Conservation (phyloP, 1,140 invertebrate species). For the Leptinotarsa undecemlineata region DNA sequence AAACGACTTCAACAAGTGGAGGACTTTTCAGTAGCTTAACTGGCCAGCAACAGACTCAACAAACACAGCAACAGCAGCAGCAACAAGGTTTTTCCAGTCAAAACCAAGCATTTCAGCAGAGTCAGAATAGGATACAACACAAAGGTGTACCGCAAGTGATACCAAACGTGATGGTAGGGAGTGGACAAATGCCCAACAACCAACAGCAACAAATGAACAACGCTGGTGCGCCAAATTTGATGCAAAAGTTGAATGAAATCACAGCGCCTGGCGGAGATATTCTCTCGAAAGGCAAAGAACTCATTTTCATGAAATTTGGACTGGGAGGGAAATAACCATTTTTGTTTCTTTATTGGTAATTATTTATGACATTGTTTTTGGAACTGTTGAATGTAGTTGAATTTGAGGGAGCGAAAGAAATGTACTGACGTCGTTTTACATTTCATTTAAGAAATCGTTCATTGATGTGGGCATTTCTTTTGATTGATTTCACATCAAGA, state of each 20-base stretch:
- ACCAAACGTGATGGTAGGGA: slow-evolving; percentile 59
- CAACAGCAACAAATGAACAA: slow-evolving; percentile 55
- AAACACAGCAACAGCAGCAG: slow-evolving; percentile 45
- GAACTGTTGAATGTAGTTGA: slow-evolving; percentile 25
- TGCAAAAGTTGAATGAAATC: slow-evolving; percentile 82
- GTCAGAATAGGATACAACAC: slow-evolving; percentile 46
- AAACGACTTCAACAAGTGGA: slow-evolving; percentile 36
- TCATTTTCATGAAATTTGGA: slow-evolving; percentile 90
- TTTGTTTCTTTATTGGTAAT: slow-evolving; percentile 32
- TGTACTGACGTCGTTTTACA: too few relatives aligned
- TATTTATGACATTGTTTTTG: slow-evolving; percentile 43
- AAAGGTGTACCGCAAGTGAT: slow-evolving; percentile 65
- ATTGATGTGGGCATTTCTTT: too few relatives aligned
- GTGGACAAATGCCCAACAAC: slow-evolving; percentile 51
- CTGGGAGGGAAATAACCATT: slow-evolving; percentile 73
- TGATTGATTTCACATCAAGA: too few relatives aligned
- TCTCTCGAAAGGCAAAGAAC: slow-evolving; percentile 85
- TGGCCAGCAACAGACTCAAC: slow-evolving; percentile 44
- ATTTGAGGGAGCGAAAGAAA: too few relatives aligned
- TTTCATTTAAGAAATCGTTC: too few relatives aligned
- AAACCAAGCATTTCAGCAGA: slow-evolving; percentile 36
- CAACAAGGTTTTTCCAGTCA: slow-evolving; percentile 36
- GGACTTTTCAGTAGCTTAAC: slow-evolving; percentile 47
- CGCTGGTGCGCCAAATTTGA: slow-evolving; percentile 68
- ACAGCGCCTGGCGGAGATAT: slow-evolving; percentile 81